phyloP scores from a whole-genome alignment of 2,797 vertebrate genomes.

The Gila robusta region DNA sequence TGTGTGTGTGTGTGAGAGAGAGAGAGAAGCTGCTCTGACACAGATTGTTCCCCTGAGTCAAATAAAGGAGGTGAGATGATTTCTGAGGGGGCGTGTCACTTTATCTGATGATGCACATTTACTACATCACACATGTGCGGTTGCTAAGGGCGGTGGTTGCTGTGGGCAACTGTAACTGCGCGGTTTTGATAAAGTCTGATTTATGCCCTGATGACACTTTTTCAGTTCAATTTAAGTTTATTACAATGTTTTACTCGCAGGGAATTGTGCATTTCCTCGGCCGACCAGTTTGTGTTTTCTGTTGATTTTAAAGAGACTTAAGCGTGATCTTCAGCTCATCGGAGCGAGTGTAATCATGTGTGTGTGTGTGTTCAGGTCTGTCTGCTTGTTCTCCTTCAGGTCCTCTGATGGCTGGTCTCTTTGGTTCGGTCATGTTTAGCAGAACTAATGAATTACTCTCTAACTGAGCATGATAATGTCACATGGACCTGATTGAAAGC shows the following conservation, averaged over 20 bases:
- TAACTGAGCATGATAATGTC: not conserved
- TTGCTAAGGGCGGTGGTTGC: not conserved
- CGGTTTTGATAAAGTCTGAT: constrained; percentile 37
- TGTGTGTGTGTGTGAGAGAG: too few species aligned
- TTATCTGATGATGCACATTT: not conserved
- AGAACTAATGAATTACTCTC: constrained; percentile 10
- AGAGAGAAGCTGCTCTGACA: too few species aligned
- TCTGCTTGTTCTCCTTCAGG: not conserved
- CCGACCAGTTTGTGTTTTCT: too few species aligned
- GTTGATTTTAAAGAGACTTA: too few species aligned
- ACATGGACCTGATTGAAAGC: constrained; percentile 5
- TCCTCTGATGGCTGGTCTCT: not conserved
- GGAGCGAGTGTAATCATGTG: too few species aligned
- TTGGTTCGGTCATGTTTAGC: not conserved
- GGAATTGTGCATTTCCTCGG: too few species aligned
- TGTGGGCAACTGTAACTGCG: constrained; percentile 9
- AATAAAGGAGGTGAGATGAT: not conserved
- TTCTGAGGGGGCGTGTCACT: not conserved
- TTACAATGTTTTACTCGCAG: too few species aligned
- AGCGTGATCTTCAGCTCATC: too few species aligned
- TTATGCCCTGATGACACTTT: not conserved
- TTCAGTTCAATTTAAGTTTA: not conserved
- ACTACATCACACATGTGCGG: not conserved
- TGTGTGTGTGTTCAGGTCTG: too few species aligned
- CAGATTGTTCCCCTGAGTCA: not conserved